Base-by-base conservation (phyloP, 2,113 vertebrate species). In the Serilophus lunatus region DNA sequence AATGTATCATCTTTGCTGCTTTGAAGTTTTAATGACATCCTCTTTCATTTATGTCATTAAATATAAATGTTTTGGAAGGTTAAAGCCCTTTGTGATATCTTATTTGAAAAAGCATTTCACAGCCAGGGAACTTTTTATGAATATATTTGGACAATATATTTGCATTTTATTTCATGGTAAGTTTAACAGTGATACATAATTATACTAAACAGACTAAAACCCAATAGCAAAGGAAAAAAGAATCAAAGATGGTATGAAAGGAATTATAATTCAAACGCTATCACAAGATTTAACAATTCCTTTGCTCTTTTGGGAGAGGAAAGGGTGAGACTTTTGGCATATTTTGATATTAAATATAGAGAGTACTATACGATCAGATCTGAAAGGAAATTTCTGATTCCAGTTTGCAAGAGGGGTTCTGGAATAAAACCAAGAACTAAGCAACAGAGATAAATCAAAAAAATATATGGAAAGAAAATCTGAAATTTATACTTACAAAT, bases 1-100 rank as follows among this genome's bases (percentile, higher is more conserved):
- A 95, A 93, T 68, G 29, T 79, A 64, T 91, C 47, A 63, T 86
- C 85, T 93, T 88, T 57, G 22, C 63, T 82, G 18, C 85, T 97
- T 97, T 95, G 91, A 97, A 95, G 80, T 95, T 91, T 92, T 96
- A 97, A 96, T 94, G 63, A 63, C 76, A 92, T 91, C 33, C 22
- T 90, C 26, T 87, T 92, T 95, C 56, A 85, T 87, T 90, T 94
- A 71, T 68, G 56, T n/a, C 31, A 86, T 96, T 95, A 96, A 96
- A 97, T 88, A 93, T 89, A 91, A 72, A 97, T 78, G 49, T n/a
- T 92, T 29, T 75, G 79, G 66, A 95, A 96, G 74, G 85, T 89
- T 97, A 95, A 86, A 94, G 17, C 47, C 60, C 53, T 82, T 91
- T 86, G 42, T 91, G 71, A 82, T 83, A 76, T 69, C 53, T 90